phyloP scores from a whole-genome alignment of 2,113 vertebrate genomes.

The Microtus richardsoni region DNA sequence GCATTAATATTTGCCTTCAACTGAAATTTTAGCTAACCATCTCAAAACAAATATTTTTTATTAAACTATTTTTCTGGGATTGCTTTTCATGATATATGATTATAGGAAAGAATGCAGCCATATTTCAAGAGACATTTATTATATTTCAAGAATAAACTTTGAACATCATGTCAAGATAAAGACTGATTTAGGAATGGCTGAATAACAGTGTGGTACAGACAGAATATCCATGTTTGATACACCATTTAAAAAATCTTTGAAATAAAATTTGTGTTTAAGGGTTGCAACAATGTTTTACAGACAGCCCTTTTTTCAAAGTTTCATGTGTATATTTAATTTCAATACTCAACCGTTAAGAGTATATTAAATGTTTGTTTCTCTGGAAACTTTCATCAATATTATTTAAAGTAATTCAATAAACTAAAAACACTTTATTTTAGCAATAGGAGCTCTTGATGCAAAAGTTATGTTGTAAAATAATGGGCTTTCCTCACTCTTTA shows the following conservation, averaged over 20 bases:
- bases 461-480: neutral
- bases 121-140: slow-evolving; percentile 51
- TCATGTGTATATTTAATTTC: neutral
- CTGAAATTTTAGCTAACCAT: slow-evolving; percentile 35
- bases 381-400: neutral
- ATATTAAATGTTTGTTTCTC: neutral
- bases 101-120: neutral
- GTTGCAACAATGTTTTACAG: neutral
- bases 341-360: neutral
- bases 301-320: neutral
- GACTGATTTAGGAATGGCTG: neutral
- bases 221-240: neutral
- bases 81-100: neutral
- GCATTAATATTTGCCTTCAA: slow-evolving; percentile 48
- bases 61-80: slow-evolving; percentile 41
- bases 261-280: slow-evolving; percentile 7
- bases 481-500: neutral
- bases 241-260: slow-evolving; percentile 8
- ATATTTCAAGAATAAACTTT: slow-evolving; percentile 42
- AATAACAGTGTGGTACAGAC: neutral
- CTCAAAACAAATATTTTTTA: slow-evolving; percentile 10
- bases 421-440: slow-evolving; percentile 47
- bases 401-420: slow-evolving; percentile 23
- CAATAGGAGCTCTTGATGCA: neutral
- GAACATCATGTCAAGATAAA: slow-evolving; percentile 19